These are phyloP conservation scores for Daktulosphaira vitifoliae DNA, from an alignment of 1,140 invertebrate species.

Conservation along the genomic window DNA sequence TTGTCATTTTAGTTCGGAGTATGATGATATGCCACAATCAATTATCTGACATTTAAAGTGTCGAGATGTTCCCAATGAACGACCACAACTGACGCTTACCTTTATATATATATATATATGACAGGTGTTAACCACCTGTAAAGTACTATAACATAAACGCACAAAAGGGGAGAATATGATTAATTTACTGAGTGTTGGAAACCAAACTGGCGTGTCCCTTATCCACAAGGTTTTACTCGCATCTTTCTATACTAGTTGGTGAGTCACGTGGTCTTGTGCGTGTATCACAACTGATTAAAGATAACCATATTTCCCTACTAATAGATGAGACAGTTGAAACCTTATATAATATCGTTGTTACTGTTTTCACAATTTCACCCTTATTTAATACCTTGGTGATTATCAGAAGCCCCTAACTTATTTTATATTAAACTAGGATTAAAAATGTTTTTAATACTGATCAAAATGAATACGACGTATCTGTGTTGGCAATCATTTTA, in stretches of 20 bases:
- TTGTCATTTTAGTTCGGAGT: background rate
- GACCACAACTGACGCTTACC: constrained; percentile 1
- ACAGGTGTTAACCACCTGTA: constrained; percentile 21
- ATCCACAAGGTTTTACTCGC: background rate
- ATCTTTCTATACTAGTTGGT: background rate
- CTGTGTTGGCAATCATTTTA: too few species aligned
- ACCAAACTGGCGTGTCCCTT: constrained; percentile 7
- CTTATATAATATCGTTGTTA: too few species aligned
- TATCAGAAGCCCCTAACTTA: too few species aligned
- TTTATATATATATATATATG: background rate
- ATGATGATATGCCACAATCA: background rate
- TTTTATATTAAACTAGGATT: too few species aligned
- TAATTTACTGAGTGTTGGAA: constrained; percentile 21
- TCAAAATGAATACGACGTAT: too few species aligned
- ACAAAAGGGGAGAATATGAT: background rate
- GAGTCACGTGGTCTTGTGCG: background rate
- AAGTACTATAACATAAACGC: background rate
- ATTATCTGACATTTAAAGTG: background rate
- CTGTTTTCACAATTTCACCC: too few species aligned
- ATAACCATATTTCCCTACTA: too few species aligned
- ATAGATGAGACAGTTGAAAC: too few species aligned
- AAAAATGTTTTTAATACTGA: too few species aligned
- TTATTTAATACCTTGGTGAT: too few species aligned
- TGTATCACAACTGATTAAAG: background rate
- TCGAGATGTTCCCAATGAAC: background rate